These are phyloP conservation scores for Piaya cayana DNA, from an alignment of 2,113 vertebrate species.

Conservation along the genomic window DNA sequence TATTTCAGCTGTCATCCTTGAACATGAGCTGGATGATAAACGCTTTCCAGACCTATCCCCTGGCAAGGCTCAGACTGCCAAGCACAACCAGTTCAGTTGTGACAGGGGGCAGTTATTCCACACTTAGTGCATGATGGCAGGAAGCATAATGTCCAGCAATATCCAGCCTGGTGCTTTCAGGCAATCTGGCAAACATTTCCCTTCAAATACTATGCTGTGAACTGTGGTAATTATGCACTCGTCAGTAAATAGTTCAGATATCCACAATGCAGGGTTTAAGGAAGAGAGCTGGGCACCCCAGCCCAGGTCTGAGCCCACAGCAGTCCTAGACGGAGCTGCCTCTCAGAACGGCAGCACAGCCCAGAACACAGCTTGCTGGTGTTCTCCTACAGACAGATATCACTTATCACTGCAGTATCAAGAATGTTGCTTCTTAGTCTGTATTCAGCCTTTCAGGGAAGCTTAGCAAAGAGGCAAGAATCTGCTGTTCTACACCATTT, in stretches of 20 bases:
- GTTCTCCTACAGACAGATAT: neutral
- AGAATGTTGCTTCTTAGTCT: neutral
- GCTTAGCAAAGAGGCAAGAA: constrained; percentile 15
- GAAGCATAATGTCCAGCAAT: neutral
- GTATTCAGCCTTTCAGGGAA: neutral
- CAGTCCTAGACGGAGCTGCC: neutral
- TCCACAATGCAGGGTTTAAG: neutral
- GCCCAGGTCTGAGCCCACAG: neutral
- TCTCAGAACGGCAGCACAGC: neutral
- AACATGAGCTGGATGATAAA: neutral
- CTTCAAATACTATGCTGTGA: neutral
- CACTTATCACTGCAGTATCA: neutral
- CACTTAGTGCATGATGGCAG: too few species aligned
- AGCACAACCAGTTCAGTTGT: neutral
- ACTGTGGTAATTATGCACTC: neutral
- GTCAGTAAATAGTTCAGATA: neutral
- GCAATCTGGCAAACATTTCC: neutral
- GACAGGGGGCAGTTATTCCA: neutral
- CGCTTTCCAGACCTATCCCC: neutral
- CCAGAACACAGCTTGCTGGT: neutral
- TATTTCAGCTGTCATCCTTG: neutral
- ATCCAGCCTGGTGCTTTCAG: neutral
- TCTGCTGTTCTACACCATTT: constrained; percentile 33
- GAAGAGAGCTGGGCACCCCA: neutral
- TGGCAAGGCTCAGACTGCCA: neutral